Evolutionary conservation across 2,113 vertebrate species (phyloP).

Genomic region (Anseranas semipalmata): DNA sequence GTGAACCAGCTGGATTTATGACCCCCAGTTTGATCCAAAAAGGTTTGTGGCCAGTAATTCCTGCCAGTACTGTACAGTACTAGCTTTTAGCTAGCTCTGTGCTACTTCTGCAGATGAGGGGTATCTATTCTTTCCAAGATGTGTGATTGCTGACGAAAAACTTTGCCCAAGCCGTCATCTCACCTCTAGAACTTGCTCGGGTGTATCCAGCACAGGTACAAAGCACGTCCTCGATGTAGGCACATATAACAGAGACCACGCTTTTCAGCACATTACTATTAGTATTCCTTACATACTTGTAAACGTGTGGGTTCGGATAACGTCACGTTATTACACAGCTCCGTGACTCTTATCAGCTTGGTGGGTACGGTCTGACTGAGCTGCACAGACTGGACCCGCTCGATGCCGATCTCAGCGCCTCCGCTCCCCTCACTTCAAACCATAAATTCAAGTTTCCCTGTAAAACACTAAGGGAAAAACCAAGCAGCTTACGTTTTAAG

Average conservation of each 20-base stretch:
- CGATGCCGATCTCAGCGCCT: neutral
- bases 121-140: neutral
- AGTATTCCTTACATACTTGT: neutral
- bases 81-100: neutral
- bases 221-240: neutral
- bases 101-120: neutral
- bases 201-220: neutral
- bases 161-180: neutral
- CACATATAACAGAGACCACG: fast-evolving
- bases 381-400: fast-evolving
- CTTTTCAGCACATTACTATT: neutral
- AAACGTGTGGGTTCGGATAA: neutral
- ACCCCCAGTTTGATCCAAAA: conserved; percentile 43
- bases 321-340: neutral
- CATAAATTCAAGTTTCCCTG: neutral
- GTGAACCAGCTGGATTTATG: conserved; percentile 41
- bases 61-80: neutral
- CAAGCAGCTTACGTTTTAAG: neutral
- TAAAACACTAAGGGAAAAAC: neutral
- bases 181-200: neutral
- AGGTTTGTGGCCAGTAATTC: conserved; percentile 37
- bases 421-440: neutral
- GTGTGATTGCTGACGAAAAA: neutral
- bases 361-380: neutral
- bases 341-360: neutral